phyloP scores from a whole-genome alignment of 2,888 invertebrate genomes.

The Epirrhoe tristata region DNA sequence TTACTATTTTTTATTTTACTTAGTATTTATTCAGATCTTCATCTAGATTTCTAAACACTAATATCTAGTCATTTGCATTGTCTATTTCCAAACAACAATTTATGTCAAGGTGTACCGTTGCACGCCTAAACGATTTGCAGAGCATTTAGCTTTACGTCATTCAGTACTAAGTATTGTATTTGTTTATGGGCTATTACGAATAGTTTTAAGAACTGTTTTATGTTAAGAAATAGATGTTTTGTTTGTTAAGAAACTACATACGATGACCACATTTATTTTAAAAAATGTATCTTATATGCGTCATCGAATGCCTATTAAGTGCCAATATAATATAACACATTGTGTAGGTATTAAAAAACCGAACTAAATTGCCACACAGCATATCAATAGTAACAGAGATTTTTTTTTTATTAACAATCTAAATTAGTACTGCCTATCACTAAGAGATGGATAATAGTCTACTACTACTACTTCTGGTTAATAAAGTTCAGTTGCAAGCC shows the following conservation, averaged over 20 bases:
- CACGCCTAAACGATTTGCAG: conserved; percentile 32
- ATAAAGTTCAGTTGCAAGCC: conserved; percentile 18
- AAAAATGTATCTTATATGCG: neutral
- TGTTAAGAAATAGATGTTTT: conserved; percentile 2
- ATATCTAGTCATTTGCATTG: neutral
- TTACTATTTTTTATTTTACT: no score
- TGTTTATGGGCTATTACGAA: neutral
- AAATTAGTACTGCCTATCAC: no score
- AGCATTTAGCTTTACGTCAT: conserved; percentile 14
- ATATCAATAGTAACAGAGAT: no score
- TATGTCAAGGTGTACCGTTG: conserved; percentile 30
- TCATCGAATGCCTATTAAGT: neutral
- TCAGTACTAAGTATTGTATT: conserved; percentile 17
- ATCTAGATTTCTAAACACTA: neutral
- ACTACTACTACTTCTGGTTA: neutral
- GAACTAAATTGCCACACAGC: no score
- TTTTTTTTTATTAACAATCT: no score
- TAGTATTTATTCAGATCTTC: neutral
- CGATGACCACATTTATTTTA: neutral
- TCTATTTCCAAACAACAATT: conserved; percentile 30
- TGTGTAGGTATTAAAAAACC: no score
- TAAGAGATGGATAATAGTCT: no score
- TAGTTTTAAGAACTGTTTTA: conserved; percentile 2
- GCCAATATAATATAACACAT: no score
- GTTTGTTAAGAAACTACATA: neutral